phyloP scores from a whole-genome alignment of 2,797 vertebrate species.

The Rhinogobio ventralis region DNA sequence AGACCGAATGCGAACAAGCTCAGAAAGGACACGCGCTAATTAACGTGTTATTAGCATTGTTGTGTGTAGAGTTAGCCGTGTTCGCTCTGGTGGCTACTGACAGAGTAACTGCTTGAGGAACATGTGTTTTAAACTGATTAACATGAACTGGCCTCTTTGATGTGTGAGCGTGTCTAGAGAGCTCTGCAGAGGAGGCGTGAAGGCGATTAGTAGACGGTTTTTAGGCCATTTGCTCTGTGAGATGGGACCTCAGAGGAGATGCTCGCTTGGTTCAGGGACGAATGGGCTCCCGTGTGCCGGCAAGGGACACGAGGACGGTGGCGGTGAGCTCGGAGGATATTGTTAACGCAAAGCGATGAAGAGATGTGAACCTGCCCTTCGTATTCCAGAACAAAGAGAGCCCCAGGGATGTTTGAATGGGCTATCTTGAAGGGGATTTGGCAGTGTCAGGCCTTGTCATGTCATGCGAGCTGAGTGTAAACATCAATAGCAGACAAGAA shows the following conservation, averaged over 20 bases:
- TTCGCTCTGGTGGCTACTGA: conserved; percentile 68
- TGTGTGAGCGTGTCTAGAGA: conserved; percentile 65
- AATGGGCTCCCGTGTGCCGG: conserved; percentile 45
- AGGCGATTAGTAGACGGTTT: conserved; percentile 64
- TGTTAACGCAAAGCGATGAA: conserved; percentile 69
- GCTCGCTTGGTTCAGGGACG: conserved; percentile 42
- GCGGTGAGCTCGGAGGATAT: conserved; percentile 64
- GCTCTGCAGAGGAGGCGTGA: conserved; percentile 60
- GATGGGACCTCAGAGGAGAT: conserved; percentile 56
- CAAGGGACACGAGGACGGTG: conserved; percentile 47
- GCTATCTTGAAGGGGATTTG: conserved; percentile 67
- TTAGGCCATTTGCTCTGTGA: conserved; percentile 55
- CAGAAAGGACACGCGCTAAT: conserved; percentile 66
- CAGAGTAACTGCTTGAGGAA: conserved; percentile 64
- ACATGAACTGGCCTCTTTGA: conserved; percentile 67
- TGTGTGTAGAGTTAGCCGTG: conserved; percentile 68
- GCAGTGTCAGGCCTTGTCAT: conserved; percentile 65
- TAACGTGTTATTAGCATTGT: conserved; percentile 75
- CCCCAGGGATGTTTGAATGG: conserved; percentile 69
- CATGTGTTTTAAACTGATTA: conserved; percentile 75
- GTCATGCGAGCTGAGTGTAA: conserved; percentile 61
- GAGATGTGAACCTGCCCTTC: conserved; percentile 68
- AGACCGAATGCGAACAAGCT: background rate
- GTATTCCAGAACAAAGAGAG: conserved; percentile 75
- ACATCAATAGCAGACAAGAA: conserved; percentile 65